Base-by-base conservation (phyloP, 2,888 invertebrate genomes). In the Drosophila incognita region DNA sequence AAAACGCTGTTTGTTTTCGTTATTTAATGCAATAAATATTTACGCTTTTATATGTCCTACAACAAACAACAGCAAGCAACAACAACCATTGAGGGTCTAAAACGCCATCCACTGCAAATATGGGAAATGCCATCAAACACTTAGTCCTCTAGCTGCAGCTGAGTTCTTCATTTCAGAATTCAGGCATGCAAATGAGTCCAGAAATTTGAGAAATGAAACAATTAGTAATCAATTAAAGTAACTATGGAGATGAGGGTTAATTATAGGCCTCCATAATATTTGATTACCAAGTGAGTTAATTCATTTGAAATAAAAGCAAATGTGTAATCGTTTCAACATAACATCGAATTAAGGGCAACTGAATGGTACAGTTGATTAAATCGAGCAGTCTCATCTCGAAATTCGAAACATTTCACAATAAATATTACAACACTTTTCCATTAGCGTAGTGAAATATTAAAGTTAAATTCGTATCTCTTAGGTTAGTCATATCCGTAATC, bases 1-100 rank as follows among this genome's bases (percentile, higher is more conserved):
- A 86, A 86, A 89, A 86, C 89, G 84, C 73, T 89, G 87, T 89
- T 85, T 89, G 87, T 84, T 85, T 85, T 89, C 87, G 51, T 84
- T 85, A 85, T 85, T 85, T 85, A 85, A 85, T 89, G 84, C 84
- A 87, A 89, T 87, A 89, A 82, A 89, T 87, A 84, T 84, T 84
- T 84, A 87, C 89, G 84, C 81, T 83, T 75, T 70, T 75, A 71
- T 76, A 63, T 61, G 33, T 35, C 33, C 42, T 51, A 29, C 42
- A 64, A 33, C 52, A 67, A 49, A 46, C 42, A 53, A 8, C 49
- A 58, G 24, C 46, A 10, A 46, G 13, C 46, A 18, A 27, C 27
- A 66, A 15, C 54, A 27, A 6, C 40, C 18, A 36, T 33, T 52
- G 40, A n/a, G n/a, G 15, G 5, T 15, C 29, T 40, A 40, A 29